Base-by-base conservation (phyloP, 2,888 invertebrate genomes). In the Phengaris arion region DNA sequence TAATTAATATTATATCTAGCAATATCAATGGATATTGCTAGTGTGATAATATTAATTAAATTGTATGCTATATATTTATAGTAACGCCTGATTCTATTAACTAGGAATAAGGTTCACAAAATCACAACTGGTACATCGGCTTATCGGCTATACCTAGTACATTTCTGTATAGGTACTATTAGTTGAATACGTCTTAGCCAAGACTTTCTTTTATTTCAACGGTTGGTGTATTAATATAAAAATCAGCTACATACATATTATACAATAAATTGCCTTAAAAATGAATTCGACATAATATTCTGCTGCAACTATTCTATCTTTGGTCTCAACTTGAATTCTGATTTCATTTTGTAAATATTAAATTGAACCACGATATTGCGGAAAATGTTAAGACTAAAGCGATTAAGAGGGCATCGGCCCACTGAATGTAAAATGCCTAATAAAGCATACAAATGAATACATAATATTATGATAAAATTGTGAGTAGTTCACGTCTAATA, bases 401-500 rank as follows among this genome's bases (percentile, higher is more conserved):
- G 81, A 87, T 81, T 81, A 84, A 82, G 76, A 76, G 75, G 90
- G 92, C 90, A 90, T 85, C 81, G 82, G 84, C 86, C 85, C 86
- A 89, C 89, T 64, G 91, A 92, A 91, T 89, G 88, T 86, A 84
- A 83, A 86, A 89, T 88, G 92, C 92, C 90, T 92, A 90, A 87
- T 72, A 87, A 90, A 85, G 91, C 92, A 92, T 93, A 93, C 92
- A 92, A 91, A 84, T 82, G 68, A 82, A 89, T 88, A 83, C 89
- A 91, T 92, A 35, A 35, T 35, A 92, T 92, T 93, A 93, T 92
- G 91, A 90, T 72, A 83, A 89, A 87, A 90, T 87, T 92, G 92
- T 93, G 92, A 92, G 92, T 92, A 92, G 92, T 85, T 83, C 85
- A 86, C 85, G 87, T 89, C 89, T 91, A 91, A 91, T 91, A 91